A percentile compares a stretch with the other conserved stretches of the same genome.
Conservation (phyloP, 2,797 vertebrate genomes). For the Myotis planiceps region DNA sequence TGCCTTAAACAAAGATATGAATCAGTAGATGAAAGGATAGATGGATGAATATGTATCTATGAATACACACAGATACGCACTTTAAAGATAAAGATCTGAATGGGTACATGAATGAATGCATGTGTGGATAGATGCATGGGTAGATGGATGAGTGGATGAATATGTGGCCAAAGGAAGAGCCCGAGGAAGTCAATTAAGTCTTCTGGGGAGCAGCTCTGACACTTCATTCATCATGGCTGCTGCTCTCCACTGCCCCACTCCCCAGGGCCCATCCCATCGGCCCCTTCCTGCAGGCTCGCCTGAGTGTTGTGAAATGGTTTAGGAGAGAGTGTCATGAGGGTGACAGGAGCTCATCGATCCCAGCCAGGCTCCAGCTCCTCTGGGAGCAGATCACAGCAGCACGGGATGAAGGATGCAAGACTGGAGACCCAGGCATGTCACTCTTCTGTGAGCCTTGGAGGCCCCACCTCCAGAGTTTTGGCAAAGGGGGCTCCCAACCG, state of each 20-base stretch:
- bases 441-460: neutral
- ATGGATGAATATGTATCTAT: neutral
- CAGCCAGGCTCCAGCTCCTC: neutral
- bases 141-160: neutral
- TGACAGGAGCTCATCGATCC: constrained; percentile 42
- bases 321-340: neutral
- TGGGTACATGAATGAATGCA: neutral
- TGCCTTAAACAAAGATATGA: neutral
- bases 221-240: neutral
- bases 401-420: neutral
- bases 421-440: neutral
- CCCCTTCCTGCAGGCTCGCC: neutral
- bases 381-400: neutral
- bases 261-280: neutral
- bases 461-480: neutral
- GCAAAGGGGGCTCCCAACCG: neutral
- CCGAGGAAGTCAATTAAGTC: constrained; percentile 49
- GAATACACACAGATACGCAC: neutral
- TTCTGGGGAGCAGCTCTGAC: constrained; percentile 10
- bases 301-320: neutral
- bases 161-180: constrained; percentile 2
- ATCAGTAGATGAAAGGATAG: neutral
- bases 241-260: neutral
- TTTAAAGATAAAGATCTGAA: neutral
- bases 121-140: neutral